Base-by-base conservation (phyloP, 2,888 invertebrate species). In the Drosophila mayaguana region DNA sequence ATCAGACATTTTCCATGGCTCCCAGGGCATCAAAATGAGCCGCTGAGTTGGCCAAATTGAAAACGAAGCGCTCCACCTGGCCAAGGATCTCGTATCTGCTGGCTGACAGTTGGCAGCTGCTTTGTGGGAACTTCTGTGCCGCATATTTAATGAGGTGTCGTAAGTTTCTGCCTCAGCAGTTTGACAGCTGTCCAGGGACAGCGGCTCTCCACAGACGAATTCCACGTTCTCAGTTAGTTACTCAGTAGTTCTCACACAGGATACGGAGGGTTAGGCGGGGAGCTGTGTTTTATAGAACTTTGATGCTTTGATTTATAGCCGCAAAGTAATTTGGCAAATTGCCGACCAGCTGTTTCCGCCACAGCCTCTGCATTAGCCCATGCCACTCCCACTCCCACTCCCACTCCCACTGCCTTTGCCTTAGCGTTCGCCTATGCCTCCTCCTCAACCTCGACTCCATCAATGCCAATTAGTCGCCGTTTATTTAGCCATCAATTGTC, bases 391-490 rank as follows among this genome's bases (percentile, higher is more conserved):
- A n/a, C n/a, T n/a, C n/a, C 28, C 8, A 28, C n/a, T 28, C 7
- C 48, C n/a, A 9, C 7, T 34, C 20, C 2, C 16, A 12, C 1
- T 8, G 28, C 18, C 12, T 12, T 12, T 12, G 48, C n/a, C 25
- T 28, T n/a, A 4, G 16, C n/a, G n/a, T n/a, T n/a, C n/a, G n/a
- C n/a, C n/a, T n/a, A n/a, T n/a, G n/a, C n/a, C 22, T 25, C 8
- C 22, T 3, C 3, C 45, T 12, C 42, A 14, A 14, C n/a, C 18
- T n/a, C 46, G 54, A 66, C 62, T 83, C 80, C 70, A 84, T 83
- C 83, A 83, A 82, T 80, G 88, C 77, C 88, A 88, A 80, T 85
- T 88, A 83, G 88, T 85, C 77, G 80, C 59, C 80, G 68, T 80
- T 83, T 83, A 85, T 82, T 78, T 70, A 64, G 71, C 77, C 86